Base-by-base conservation (phyloP, 2,113 vertebrate species). In the Capreolus pygargus region DNA sequence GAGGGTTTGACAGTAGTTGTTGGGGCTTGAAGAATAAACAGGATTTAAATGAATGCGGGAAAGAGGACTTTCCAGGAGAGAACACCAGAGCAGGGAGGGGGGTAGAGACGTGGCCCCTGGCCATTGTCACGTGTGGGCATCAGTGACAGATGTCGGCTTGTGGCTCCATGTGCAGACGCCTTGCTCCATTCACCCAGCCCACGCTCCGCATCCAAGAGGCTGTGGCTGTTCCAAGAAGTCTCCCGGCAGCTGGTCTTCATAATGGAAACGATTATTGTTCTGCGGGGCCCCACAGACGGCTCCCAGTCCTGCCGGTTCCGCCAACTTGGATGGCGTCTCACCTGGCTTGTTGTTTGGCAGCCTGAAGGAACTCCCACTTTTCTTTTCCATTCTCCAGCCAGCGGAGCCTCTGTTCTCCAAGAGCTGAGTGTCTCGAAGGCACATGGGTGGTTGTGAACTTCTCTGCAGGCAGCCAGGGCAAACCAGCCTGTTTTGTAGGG, bases 291-390 rank as follows among this genome's bases (percentile, higher is more conserved):
- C 94, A 85, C 84, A 55, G 81, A 96, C 89, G n/a, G 93, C 86
- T 94, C 98, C 95, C 82, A 64, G 8, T 23, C 47, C 87, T 23
- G 47, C 50, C 15, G 57, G 78, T 78, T 86, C 57, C 2, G 97
- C 97, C 96, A 95, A 89, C 33, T 86, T 95, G 86, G 89, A 70
- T 94, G 54, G 86, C 33, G 57, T 57, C 91, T 96, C 93, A 96
- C 96, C 96, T 94, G 97, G 89, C 97, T 94, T 94, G 93, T 76
- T 94, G 52, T 86, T 60, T 57, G 96, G 97, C 97, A 93, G 60
- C 16, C 94, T 58, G 58, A 60, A 82, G 91, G 17, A 86, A 94
- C 85, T 93, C 95, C 89, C 78, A 43, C 89, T 97, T 92, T 60
- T 60, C 89, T 60, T 93, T 93, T 92, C 91, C 93, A 86, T 21